Evolutionary conservation across 2,797 vertebrate genomes (phyloP), one percentile per base, ranked within the genome.

Genomic region (Sebastes oblongus): DNA sequence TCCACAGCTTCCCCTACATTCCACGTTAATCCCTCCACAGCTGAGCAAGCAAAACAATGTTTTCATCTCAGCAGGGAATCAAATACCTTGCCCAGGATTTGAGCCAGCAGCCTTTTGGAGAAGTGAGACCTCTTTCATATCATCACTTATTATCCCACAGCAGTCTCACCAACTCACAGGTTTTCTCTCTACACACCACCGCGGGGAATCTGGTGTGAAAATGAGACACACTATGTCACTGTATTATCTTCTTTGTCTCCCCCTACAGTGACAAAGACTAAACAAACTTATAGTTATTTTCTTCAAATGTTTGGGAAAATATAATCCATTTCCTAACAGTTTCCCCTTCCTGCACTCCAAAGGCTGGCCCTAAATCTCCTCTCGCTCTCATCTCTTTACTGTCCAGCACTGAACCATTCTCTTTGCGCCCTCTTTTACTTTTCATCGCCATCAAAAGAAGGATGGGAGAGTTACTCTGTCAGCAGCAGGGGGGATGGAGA

Each of bases 391-490:
- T 82, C 54, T 64, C 72, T 36, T 32, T 8, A 12, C 71, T 32
- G 65, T 65, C 69, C 72, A 13, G 24, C 42, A 42, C 39, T 42
- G 27, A 77, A 59, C 60, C 24, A 34, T 58, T 74, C 70, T 80
- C 66, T 68, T 60, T 70, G 55, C 6, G 6, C 66, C 42, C 68
- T 30, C 46, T 64, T 72, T 60, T 86, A 39, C 71, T 78, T 82
- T 88, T 82, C 75, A 85, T 79, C 86, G 4, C 50, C 74, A 32
- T 83, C 84, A 84, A 79, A 87, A 77, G 73, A 70, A n/a, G 75
- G 59, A 81, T 27, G 60, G 71, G 32, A 79, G 79, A 90, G 79
- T 84, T 80, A 65, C 70, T 75, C 78, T 18, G 74, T 91, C 79
- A 83, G 86, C 83, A 85, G 77, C 55, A 14, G 36, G 62, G 36